Conservation (phyloP, 2,888 invertebrate species). For the Tenthredo amoena region DNA sequence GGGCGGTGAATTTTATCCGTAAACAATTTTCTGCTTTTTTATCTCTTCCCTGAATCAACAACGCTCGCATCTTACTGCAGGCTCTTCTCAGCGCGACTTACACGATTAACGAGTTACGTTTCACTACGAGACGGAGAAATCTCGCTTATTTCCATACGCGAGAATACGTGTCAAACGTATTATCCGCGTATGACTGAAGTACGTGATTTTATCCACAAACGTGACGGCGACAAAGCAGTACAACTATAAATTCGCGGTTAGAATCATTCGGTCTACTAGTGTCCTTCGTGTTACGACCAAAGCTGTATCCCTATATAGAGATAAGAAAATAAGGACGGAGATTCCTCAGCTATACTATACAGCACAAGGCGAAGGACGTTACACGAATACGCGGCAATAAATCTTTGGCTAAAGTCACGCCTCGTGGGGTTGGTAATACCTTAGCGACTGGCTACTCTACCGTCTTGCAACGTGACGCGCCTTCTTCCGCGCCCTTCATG, state of each 20-base stretch:
- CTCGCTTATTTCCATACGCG: background rate
- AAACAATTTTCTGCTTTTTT: conserved; percentile 47
- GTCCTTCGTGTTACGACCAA: background rate
- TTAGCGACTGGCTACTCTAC: background rate
- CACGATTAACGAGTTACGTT: conserved; percentile 22
- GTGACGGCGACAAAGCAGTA: background rate
- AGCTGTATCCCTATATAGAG: background rate
- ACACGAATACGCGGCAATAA: conserved; percentile 25
- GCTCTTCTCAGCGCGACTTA: background rate
- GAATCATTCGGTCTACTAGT: conserved; percentile 1
- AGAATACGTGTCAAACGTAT: background rate
- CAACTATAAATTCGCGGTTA: background rate
- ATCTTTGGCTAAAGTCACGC: conserved; percentile 50
- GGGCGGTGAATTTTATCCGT: conserved; percentile 47
- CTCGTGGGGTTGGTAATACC: conserved; percentile 44
- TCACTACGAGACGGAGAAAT: background rate
- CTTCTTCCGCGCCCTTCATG: conserved; percentile 57
- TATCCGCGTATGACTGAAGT: background rate
- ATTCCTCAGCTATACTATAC: conserved; percentile 16
- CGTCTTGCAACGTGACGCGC: conserved; percentile 32
- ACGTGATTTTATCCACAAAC: conserved; percentile 11
- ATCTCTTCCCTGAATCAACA: conserved; percentile 42
- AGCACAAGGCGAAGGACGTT: conserved; percentile 36
- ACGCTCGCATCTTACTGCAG: background rate
- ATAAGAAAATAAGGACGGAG: conserved; percentile 11